Base-by-base conservation (phyloP, 2,888 invertebrate genomes). In the Idaea dimidiata region DNA sequence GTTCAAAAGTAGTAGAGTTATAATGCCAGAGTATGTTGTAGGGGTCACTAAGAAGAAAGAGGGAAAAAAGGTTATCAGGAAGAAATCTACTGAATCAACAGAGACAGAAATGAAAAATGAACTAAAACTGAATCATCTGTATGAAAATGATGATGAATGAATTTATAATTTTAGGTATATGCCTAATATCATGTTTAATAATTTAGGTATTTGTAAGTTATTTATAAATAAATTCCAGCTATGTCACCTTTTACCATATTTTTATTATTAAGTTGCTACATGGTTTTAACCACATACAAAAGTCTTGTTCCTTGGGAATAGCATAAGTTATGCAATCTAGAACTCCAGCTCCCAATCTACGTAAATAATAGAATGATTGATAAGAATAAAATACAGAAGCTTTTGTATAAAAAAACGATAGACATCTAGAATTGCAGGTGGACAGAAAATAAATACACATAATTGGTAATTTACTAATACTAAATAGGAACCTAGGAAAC, bases 1-100 rank as follows among this genome's bases (percentile, higher is more conserved):
- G 60, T 94, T 95, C 73, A 94, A 93, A 76, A 94, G 93, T 66
- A 95, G 94, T 62, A 97, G 96, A 86, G 80, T 96, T 57, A 87
- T 97, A 0, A 96, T 97, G 96, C 97, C 97, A 0, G 97, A 97
- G 77, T 97, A 97, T 93, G 94, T 96, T 16, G 94, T 97, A 63
- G 97, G 97, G 0, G 93, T 94, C 70, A 94, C 93, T 71, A 87
- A 84, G 59, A 93, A 89, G 70, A 94, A 91, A 75, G 88, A 89
- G 63, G 93, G 88, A 65, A 93, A 88, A 77, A 82, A 71, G 54
- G 70, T 67, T 61, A 17, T 67, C 17, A 72, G 75, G 69, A 77
- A 78, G 66, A 67, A 70, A 8, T 60, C 62, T 16, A 65, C 68
- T 57, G 69, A 71, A 24, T 59, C 61, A 53, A 56, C 65, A 31